phyloP scores from a whole-genome alignment of 2,888 invertebrate species.

The Athalia circularis region DNA sequence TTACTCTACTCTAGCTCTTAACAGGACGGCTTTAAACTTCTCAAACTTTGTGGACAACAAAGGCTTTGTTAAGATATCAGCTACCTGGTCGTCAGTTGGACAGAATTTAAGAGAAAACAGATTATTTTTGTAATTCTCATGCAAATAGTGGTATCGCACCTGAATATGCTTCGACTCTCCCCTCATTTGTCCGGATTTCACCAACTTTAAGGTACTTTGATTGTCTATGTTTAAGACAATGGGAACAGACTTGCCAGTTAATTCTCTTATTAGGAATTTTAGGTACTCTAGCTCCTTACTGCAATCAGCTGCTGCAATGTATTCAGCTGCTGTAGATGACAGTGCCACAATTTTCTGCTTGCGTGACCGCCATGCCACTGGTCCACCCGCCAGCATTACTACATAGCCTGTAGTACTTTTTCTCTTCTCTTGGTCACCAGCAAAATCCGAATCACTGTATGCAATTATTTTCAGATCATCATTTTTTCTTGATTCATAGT shows the following conservation, averaged over 20 bases:
- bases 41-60: too few species aligned
- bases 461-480: background rate
- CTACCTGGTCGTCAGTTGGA: constrained; percentile 39
- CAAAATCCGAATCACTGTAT: background rate
- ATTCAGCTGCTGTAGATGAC: constrained; percentile 17
- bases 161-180: constrained; percentile 42
- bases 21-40: too few species aligned
- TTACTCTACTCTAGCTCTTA: too few species aligned
- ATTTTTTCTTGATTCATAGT: background rate
- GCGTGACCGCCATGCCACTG: background rate
- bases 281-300: background rate
- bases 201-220: background rate
- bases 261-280: background rate
- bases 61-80: constrained; percentile 47
- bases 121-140: constrained; percentile 18
- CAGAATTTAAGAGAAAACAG: constrained; percentile 34
- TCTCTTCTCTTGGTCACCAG: background rate
- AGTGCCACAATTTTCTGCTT: background rate
- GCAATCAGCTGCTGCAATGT: background rate
- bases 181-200: constrained; percentile 3
- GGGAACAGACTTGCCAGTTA: constrained; percentile 26
- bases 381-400: background rate
- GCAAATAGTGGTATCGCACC: constrained; percentile 42
- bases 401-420: constrained; percentile 14
- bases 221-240: constrained; percentile 6